Conservation (phyloP, 2,888 invertebrate genomes). For the Gibbula magus region DNA sequence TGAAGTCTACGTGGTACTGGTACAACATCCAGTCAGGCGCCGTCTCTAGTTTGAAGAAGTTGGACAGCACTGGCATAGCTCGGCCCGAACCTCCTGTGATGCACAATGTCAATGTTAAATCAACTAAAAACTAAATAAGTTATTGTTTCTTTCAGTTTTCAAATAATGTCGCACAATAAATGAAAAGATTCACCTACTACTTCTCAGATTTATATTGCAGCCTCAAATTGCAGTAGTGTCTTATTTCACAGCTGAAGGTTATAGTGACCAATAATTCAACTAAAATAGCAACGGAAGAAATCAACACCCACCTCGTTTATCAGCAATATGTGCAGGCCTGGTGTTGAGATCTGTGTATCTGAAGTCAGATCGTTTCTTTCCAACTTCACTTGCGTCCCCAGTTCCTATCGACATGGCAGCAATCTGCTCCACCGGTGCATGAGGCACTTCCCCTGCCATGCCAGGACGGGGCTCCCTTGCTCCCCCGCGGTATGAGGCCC, state of each 20-base stretch:
- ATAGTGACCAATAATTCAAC: too few species aligned
- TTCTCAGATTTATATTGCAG: too few species aligned
- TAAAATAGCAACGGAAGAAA: too few species aligned
- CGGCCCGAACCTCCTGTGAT: slow-evolving; percentile 61
- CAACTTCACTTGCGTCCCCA: slow-evolving; percentile 41
- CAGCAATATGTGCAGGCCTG: slow-evolving; percentile 57
- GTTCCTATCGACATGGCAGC: slow-evolving; percentile 50
- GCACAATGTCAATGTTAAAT: too few species aligned
- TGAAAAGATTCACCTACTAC: too few species aligned
- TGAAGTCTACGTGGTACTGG: slow-evolving; percentile 73
- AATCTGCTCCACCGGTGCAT: slow-evolving; percentile 52
- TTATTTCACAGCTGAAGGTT: too few species aligned
- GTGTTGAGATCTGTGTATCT: slow-evolving; percentile 50
- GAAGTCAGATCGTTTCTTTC: slow-evolving; percentile 30
- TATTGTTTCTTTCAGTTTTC: too few species aligned
- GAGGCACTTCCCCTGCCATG: slow-evolving; percentile 47
- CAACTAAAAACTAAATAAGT: too few species aligned
- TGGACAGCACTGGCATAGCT: slow-evolving; percentile 55
- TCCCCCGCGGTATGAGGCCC: slow-evolving; percentile 66
- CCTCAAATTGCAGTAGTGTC: too few species aligned
- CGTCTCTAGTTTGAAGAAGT: slow-evolving; percentile 63
- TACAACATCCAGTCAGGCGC: slow-evolving; percentile 65
- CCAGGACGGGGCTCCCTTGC: slow-evolving; percentile 59
- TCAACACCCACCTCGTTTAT: slow-evolving; percentile 50
- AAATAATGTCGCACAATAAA: too few species aligned